Evolutionary conservation across 2,113 vertebrate genomes (phyloP).

Genomic region (Sminthopsis crassicaudata): DNA sequence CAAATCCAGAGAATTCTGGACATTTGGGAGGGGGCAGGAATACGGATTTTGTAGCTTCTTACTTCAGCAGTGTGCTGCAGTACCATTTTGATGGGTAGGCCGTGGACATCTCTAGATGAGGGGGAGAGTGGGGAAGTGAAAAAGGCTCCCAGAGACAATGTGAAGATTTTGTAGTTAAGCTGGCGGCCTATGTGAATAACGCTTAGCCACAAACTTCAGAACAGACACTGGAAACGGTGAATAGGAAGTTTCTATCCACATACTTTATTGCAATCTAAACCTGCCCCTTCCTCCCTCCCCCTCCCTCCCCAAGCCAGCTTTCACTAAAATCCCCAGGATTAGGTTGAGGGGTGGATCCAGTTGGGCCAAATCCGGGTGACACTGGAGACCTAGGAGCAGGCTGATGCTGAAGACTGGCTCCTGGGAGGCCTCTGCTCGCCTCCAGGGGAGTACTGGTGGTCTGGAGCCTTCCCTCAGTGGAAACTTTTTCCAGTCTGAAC

Average conservation of each 20-base stretch:
- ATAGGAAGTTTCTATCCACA: conserved; percentile 38
- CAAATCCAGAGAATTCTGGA: neutral
- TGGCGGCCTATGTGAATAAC: neutral
- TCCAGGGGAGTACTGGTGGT: neutral
- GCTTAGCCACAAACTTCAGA: neutral
- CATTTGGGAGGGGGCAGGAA: neutral
- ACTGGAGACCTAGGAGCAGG: neutral
- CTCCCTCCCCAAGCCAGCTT: conserved; percentile 39
- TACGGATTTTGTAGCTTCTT: neutral
- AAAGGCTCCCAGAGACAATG: conserved; percentile 6
- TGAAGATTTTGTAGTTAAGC: conserved; percentile 7
- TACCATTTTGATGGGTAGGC: conserved; percentile 2
- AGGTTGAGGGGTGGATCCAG: conserved; percentile 34
- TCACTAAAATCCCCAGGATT: conserved; percentile 11
- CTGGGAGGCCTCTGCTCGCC: neutral
- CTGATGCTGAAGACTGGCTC: conserved; percentile 3
- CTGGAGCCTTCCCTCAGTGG: conserved; percentile 12
- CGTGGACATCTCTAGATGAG: neutral
- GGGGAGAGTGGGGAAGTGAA: neutral
- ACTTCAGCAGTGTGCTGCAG: neutral
- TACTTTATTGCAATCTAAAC: conserved; percentile 61
- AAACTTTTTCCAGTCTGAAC: conserved; percentile 38
- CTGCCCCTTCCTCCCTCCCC: neutral
- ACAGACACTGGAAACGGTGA: conserved; percentile 44
- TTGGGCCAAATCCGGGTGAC: conserved; percentile 28